These are phyloP conservation scores for Marasmarcha lunaedactyla DNA, from an alignment of 2,888 invertebrate genomes.

Conservation along the genomic window DNA sequence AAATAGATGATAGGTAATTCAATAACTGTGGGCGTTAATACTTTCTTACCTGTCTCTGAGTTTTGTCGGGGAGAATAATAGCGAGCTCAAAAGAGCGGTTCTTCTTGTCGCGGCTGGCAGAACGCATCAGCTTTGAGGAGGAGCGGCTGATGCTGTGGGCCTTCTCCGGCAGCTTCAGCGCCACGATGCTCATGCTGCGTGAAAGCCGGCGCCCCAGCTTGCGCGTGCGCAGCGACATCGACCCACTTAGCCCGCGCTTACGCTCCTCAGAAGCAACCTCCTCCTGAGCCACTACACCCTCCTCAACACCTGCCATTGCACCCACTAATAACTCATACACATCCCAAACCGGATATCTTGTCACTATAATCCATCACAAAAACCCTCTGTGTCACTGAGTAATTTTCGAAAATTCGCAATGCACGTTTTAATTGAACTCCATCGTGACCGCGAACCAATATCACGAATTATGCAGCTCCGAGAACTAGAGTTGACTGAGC, in stretches of 20 bases:
- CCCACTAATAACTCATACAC: slow-evolving; percentile 35
- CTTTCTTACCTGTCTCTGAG: slow-evolving; percentile 70
- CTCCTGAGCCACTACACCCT: slow-evolving; percentile 39
- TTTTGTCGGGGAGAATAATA: slow-evolving; percentile 74
- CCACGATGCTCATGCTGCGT: slow-evolving; percentile 68
- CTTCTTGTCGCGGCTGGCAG: slow-evolving; percentile 69
- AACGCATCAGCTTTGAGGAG: slow-evolving; percentile 68
- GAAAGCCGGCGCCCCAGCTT: slow-evolving; percentile 65
- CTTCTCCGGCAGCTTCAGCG: slow-evolving; percentile 67
- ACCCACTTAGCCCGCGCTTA: slow-evolving; percentile 54
- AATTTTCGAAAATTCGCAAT: slow-evolving; percentile 32
- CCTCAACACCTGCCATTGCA: slow-evolving; percentile 60
- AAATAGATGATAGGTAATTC: too few relatives aligned
- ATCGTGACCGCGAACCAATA: slow-evolving; percentile 41
- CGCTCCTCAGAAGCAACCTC: slow-evolving; percentile 32
- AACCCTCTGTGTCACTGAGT: slow-evolving; percentile 48
- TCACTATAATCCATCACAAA: slow-evolving; percentile 19
- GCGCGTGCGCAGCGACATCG: slow-evolving; percentile 60
- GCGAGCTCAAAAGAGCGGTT: slow-evolving; percentile 72
- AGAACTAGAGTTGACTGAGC: too few relatives aligned
- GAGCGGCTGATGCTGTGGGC: slow-evolving; percentile 72
- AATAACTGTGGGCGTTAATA: too few relatives aligned
- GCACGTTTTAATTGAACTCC: slow-evolving; percentile 47
- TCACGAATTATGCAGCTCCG: slow-evolving; percentile 20
- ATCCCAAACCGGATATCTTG: slow-evolving; percentile 36